A percentile compares a stretch with the other conserved stretches of the same genome.
phyloP scores from a whole-genome alignment of 2,797 vertebrate species.

The Clarias pachynema region DNA sequence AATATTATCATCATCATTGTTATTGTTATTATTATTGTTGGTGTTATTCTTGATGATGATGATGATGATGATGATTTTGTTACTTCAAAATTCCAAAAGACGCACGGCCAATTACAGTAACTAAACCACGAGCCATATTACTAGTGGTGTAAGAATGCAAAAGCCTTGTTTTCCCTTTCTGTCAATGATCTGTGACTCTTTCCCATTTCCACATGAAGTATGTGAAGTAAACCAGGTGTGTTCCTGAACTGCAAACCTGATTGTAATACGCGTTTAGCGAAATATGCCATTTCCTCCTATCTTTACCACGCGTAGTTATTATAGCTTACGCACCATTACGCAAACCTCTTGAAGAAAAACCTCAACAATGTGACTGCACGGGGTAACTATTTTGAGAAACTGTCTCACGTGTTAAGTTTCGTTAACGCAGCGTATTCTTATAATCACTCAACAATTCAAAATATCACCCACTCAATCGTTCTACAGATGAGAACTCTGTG shows the following conservation, averaged over 20 bases:
- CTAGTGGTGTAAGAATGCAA: too few relatives aligned
- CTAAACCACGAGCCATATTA: not conserved
- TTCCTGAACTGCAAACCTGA: not conserved
- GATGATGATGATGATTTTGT: too few relatives aligned
- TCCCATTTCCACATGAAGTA: not conserved
- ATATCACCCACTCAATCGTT: not conserved
- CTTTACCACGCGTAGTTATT: not conserved
- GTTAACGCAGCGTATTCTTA: not conserved
- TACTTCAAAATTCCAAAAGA: not conserved
- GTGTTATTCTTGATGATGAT: too few relatives aligned
- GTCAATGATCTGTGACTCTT: not conserved
- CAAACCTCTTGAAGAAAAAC: not conserved
- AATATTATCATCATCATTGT: not conserved
- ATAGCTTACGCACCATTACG: not conserved
- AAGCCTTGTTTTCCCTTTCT: not conserved
- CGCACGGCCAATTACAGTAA: not conserved
- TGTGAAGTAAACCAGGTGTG: conserved; percentile 15
- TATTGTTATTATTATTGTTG: not conserved
- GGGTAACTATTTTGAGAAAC: not conserved
- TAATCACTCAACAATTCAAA: conserved; percentile 20
- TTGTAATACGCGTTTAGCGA: not conserved
- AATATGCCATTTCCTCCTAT: not conserved
- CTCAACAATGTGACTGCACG: not conserved
- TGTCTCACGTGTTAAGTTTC: not conserved
- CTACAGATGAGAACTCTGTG: conserved; percentile 12